Base-by-base conservation (phyloP, 2,888 invertebrate species). In the Eristalis intricaria region DNA sequence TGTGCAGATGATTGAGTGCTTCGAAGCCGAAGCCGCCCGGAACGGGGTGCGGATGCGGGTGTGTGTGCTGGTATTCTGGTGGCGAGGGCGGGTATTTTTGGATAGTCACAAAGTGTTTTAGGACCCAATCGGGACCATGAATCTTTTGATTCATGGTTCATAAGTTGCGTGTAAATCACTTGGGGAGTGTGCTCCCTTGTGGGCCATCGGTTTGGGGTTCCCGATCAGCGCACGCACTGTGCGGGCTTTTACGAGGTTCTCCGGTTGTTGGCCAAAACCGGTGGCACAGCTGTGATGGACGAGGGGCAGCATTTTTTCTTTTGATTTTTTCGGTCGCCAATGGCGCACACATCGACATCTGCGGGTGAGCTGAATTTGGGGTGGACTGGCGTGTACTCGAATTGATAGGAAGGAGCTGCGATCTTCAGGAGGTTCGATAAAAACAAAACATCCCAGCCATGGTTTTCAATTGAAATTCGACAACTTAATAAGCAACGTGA, bases 121-220 rank as follows among this genome's bases (percentile, higher is more conserved):
- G 50, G 70, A 43, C 70, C 40, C 82, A 56, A 70, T 69, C 56
- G 68, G 23, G 56, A 78, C 74, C 40, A 82, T 61, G 75, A 82
- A 86, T 86, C 83, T 60, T 56, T 74, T 86, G 86, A 86, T 86
- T 86, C 74, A 86, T 86, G 60, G 77, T 75, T 74, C 86, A 69
- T 70, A 65, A 86, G 82, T 74, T 78, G 65, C 61, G 2, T 75
- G 78, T 86, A 86, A 86, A 82, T 86, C 82, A 86, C 74, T 78
- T 65, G 56, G 43, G 5, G 23, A 65, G 77, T 65, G 81, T 23
- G 61, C 15, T 15, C 43, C 56, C 22, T 19, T 19, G 43, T 50
- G 50, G 43, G 15, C 32, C 35, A 43, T 10, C 10, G 40, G 61
- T 38, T 35, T 56, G 38, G 38, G 50, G 69, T 60, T 70, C 60